Evolutionary conservation across 2,797 vertebrate genomes (phyloP).

Genomic region (Danio tinwini): DNA sequence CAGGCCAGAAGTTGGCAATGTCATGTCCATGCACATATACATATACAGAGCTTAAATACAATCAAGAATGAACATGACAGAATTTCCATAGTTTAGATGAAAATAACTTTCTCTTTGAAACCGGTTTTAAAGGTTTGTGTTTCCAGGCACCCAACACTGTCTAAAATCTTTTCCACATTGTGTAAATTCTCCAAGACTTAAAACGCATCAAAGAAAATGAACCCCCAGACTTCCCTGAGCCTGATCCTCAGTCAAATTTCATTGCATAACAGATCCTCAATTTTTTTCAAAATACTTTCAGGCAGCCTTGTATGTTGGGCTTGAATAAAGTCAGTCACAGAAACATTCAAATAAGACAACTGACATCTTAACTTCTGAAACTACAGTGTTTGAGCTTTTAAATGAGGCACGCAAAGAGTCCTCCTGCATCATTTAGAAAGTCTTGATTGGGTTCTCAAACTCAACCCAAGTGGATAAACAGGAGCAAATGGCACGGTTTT

Average conservation of each 20-base stretch:
- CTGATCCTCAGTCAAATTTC: background rate
- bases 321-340: background rate
- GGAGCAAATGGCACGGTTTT: constrained; percentile 20
- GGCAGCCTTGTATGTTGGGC: background rate
- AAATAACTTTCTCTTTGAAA: no score
- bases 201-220: constrained; percentile 1
- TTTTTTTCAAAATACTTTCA: constrained; percentile 1
- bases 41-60: no score
- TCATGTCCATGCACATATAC: no score
- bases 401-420: constrained; percentile 1
- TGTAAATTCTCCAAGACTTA: background rate
- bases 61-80: no score
- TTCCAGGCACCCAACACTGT: no score
- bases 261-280: background rate
- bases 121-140: no score
- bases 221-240: background rate
- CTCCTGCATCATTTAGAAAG: background rate
- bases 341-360: background rate
- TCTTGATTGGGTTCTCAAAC: constrained; percentile 5
- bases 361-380: background rate
- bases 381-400: constrained; percentile 10
- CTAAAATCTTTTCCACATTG: no score
- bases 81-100: no score
- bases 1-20: no score
- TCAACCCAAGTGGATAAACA: constrained; percentile 1